These are phyloP conservation scores for Ceratotherium simum DNA, from an alignment of 2,113 vertebrate species.

Conservation along the genomic window DNA sequence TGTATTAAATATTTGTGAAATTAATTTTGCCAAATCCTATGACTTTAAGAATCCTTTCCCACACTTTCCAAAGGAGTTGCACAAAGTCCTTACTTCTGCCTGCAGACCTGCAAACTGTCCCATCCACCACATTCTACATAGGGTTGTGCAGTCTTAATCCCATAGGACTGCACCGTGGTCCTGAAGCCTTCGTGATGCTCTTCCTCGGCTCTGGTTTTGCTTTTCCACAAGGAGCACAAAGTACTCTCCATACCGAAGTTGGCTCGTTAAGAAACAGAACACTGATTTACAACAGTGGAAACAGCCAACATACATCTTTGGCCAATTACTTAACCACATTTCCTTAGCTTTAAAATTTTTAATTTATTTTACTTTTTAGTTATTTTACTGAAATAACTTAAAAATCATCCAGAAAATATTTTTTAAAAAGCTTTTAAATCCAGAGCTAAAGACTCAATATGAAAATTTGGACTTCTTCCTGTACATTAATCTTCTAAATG, in stretches of 20 bases:
- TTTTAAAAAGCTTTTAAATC: not conserved
- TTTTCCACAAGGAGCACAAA: not conserved
- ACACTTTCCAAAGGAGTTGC: not conserved
- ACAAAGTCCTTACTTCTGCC: not conserved
- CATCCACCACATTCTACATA: not conserved
- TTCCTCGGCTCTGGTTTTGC: not conserved
- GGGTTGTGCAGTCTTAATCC: not conserved
- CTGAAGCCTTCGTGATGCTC: not conserved
- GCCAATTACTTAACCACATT: not conserved
- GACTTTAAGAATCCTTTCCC: not conserved
- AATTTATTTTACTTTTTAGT: not conserved
- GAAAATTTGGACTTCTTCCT: not conserved
- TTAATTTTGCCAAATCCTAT: not conserved
- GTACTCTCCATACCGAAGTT: not conserved
- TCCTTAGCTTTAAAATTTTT: not conserved
- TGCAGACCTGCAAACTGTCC: not conserved
- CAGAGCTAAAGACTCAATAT: not conserved
- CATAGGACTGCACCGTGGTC: not conserved
- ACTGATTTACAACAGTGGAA: not conserved
- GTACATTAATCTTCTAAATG: not conserved
- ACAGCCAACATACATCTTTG: not conserved
- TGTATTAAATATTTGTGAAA: not conserved
- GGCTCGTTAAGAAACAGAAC: not conserved
- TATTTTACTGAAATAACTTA: conserved; percentile 5
- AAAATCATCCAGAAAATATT: not conserved